Conservation (phyloP, 2,113 vertebrate genomes). For the Formicarius rufipectus region DNA sequence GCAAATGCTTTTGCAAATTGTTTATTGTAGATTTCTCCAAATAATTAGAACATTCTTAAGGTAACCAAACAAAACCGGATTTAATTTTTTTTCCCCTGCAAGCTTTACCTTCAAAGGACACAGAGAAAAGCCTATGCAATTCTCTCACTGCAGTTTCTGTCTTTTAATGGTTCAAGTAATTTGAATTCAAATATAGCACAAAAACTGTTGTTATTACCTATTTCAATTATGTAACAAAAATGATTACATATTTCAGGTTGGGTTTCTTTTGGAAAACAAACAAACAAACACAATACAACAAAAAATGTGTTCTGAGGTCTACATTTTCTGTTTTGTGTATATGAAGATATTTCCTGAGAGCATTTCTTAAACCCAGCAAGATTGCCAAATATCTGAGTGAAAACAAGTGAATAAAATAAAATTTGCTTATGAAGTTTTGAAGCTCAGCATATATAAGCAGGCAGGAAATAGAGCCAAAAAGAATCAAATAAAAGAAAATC, state of each 20-base stretch:
- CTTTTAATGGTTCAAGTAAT: neutral
- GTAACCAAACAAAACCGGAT: neutral
- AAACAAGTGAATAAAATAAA: neutral
- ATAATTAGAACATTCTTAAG: neutral
- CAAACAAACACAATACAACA: neutral
- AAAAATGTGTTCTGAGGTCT: neutral
- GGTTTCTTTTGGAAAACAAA: neutral
- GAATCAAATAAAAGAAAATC: neutral
- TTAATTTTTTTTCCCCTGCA: neutral
- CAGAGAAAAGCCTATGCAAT: neutral
- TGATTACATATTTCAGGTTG: neutral
- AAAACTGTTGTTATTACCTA: neutral
- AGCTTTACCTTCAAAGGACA: neutral
- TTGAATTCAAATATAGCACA: neutral
- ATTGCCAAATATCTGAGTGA: neutral
- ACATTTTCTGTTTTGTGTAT: neutral
- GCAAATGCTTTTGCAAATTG: neutral
- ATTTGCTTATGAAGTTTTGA: neutral
- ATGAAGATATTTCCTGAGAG: neutral
- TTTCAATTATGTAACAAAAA: neutral
- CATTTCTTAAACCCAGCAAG: neutral
- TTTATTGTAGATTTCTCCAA: neutral
- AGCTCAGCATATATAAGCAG: neutral
- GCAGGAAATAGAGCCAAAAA: neutral
- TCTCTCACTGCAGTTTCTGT: neutral